Conservation (phyloP, 2,113 vertebrate genomes). For the Chrysemys picta region DNA sequence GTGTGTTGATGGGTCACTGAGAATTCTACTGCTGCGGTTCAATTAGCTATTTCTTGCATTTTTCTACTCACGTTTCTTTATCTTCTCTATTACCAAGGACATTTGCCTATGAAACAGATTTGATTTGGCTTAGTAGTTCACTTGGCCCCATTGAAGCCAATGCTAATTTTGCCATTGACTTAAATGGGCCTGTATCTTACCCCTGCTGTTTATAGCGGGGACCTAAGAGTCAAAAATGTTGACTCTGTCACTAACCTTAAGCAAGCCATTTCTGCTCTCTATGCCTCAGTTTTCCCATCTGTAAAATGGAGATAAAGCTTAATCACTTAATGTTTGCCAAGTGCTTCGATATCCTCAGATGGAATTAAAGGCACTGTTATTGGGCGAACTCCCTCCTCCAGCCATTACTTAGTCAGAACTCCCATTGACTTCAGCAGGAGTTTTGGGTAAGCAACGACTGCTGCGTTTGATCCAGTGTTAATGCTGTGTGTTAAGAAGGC, state of each 20-base stretch:
- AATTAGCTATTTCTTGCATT: neutral
- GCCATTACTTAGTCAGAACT: neutral
- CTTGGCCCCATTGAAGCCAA: neutral
- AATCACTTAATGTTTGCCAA: neutral
- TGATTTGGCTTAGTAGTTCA: neutral
- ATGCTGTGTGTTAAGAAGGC: fast-evolving
- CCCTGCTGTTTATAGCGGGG: neutral
- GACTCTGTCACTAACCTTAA: neutral
- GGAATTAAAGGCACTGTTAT: neutral
- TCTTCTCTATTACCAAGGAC: neutral
- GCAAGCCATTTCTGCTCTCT: neutral
- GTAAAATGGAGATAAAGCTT: neutral
- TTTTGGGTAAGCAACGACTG: neutral
- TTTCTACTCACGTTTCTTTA: neutral
- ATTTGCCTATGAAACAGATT: neutral
- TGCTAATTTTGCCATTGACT: neutral
- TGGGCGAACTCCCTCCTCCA: neutral
- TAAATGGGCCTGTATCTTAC: neutral
- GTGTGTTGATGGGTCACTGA: neutral
- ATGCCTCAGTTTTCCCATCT: neutral
- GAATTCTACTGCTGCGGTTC: neutral
- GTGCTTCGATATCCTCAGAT: neutral
- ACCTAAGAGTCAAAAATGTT: neutral
- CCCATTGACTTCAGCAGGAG: neutral
- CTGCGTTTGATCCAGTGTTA: neutral